phyloP scores from a whole-genome alignment of 2,113 vertebrate species.

The Caloenas nicobarica region DNA sequence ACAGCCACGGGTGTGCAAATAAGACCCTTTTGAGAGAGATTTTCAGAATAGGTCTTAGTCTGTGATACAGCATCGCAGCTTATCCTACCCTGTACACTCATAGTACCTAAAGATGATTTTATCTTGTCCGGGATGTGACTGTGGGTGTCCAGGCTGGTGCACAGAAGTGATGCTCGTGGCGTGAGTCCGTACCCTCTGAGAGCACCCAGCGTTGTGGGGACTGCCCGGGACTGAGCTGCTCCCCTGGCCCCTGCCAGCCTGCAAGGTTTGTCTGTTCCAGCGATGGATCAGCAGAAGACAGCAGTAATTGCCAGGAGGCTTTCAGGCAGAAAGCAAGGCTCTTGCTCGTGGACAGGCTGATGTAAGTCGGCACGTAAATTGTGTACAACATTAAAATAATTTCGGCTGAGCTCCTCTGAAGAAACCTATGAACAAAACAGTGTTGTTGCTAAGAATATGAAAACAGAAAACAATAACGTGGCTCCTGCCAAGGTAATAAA shows the following conservation, averaged over 20 bases:
- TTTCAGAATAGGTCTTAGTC: neutral
- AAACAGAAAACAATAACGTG: constrained; percentile 47
- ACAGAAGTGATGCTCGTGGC: neutral
- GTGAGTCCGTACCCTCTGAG: neutral
- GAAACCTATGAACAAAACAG: neutral
- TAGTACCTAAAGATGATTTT: neutral
- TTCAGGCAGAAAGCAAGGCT: constrained; percentile 30
- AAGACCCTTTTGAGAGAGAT: neutral
- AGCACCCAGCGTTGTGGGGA: accelerated
- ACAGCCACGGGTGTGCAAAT: neutral
- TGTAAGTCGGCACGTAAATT: constrained; percentile 30
- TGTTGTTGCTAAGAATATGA: constrained; percentile 43
- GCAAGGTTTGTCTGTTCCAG: neutral
- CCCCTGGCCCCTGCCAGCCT: neutral
- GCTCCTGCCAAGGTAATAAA: constrained; percentile 39
- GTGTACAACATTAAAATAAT: constrained; percentile 28
- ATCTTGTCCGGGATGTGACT: too few species aligned
- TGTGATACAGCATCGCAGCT: neutral
- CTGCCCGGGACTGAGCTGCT: neutral
- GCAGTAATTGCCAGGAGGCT: constrained; percentile 3
- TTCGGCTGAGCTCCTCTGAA: neutral
- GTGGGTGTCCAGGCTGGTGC: accelerated
- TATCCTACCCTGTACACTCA: accelerated
- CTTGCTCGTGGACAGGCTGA: neutral
- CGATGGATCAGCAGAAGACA: constrained; percentile 4